These are phyloP conservation scores for Corythornis cristatus DNA, from an alignment of 2,113 vertebrate species.

Conservation along the genomic window DNA sequence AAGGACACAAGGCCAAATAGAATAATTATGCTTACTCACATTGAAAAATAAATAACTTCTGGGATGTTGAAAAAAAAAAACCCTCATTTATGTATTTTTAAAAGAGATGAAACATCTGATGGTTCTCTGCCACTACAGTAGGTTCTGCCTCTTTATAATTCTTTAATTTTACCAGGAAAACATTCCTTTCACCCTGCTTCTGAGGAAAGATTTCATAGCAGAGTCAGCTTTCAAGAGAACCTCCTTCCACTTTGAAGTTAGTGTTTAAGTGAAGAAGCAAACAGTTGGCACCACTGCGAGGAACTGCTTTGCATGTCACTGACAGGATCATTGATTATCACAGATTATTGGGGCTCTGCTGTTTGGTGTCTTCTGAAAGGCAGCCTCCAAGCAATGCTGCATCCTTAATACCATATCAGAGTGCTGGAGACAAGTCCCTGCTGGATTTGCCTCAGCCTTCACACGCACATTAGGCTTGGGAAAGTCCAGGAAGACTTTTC, in stretches of 20 bases:
- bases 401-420: background rate
- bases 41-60: background rate
- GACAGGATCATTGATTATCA: background rate
- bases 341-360: background rate
- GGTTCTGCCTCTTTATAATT: background rate
- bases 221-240: background rate
- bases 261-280: background rate
- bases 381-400: background rate
- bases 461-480: background rate
- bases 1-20: background rate
- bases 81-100: background rate
- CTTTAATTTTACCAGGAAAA: background rate
- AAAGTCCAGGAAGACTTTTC: background rate
- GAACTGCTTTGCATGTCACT: background rate
- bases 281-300: background rate
- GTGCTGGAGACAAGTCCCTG: background rate
- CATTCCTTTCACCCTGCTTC: background rate
- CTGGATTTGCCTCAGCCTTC: background rate
- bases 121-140: background rate
- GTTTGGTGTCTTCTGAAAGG: background rate
- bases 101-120: background rate
- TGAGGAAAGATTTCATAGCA: background rate
- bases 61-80: background rate
- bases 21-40: background rate
- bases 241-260: background rate